A percentile compares a stretch with the other conserved stretches of the same genome.
Conservation (phyloP, 2,888 invertebrate species). For the Gasteruption jaculator region DNA sequence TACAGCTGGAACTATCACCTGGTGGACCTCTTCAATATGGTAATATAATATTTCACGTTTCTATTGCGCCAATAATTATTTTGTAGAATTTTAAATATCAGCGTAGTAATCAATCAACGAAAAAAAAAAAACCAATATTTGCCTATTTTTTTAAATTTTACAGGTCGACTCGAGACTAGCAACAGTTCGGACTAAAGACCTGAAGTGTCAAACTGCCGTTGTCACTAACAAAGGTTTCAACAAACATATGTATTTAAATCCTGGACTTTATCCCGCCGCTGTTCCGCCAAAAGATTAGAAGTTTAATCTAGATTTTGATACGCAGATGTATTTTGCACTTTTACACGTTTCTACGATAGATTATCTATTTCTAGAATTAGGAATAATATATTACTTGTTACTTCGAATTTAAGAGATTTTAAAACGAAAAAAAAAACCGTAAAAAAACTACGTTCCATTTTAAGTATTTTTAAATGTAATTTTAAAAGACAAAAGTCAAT, state of each 20-base stretch:
- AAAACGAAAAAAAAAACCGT: too few species aligned
- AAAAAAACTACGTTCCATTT: too few species aligned
- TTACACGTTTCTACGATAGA: too few species aligned
- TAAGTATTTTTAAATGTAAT: too few species aligned
- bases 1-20: slow-evolving; percentile 35
- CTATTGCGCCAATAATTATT: slow-evolving; percentile 3
- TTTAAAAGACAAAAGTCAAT: too few species aligned
- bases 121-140: too few species aligned
- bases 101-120: not conserved
- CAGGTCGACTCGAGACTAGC: slow-evolving; percentile 39
- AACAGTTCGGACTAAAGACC: slow-evolving; percentile 22
- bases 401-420: too few species aligned
- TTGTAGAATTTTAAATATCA: slow-evolving; percentile 2
- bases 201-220: slow-evolving; percentile 38
- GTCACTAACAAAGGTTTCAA: slow-evolving; percentile 37
- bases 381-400: too few species aligned
- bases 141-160: slow-evolving; percentile 11
- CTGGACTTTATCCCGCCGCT: slow-evolving; percentile 41
- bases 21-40: slow-evolving; percentile 39
- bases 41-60: slow-evolving; percentile 22
- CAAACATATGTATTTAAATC: slow-evolving; percentile 43
- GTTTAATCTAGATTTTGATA: too few species aligned
- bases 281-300: slow-evolving; percentile 21
- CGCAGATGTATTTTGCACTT: too few species aligned
- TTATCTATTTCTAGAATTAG: too few species aligned